phyloP scores from a whole-genome alignment of 2,797 vertebrate species.

The Megalops cyprinoides region DNA sequence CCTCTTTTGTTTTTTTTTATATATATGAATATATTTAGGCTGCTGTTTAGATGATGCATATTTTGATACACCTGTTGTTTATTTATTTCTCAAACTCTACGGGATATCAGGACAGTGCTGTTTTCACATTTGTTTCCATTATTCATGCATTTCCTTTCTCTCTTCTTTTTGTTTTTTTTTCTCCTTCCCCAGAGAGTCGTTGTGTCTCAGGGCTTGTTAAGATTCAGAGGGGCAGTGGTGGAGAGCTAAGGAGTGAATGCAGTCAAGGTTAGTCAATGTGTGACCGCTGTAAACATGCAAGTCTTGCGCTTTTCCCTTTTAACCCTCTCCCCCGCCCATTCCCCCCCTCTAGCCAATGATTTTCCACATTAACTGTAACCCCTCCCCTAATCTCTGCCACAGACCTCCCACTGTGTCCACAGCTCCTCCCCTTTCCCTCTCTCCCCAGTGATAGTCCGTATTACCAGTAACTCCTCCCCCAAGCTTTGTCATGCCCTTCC shows the following conservation, averaged over 20 bases:
- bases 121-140: constrained; percentile 71
- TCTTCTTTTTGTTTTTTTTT: constrained; percentile 52
- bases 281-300: constrained; percentile 43
- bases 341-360: too few relatives aligned
- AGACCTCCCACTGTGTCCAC: too few relatives aligned
- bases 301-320: constrained; percentile 41
- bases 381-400: too few relatives aligned
- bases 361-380: too few relatives aligned
- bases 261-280: constrained; percentile 72
- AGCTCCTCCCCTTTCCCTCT: constrained; percentile 30
- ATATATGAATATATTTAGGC: too few relatives aligned
- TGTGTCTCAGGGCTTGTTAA: constrained; percentile 75
- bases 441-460: constrained; percentile 27
- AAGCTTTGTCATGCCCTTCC: neutral
- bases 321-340: constrained; percentile 47
- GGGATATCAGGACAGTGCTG: constrained; percentile 47
- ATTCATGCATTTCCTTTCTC: constrained; percentile 61
- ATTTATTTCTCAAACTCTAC: too few relatives aligned
- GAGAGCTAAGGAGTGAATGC: constrained; percentile 70
- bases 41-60: neutral
- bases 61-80: neutral
- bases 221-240: constrained; percentile 56
- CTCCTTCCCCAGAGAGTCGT: constrained; percentile 66
- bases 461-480: constrained; percentile 18
- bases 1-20: neutral